A percentile compares a stretch with the other conserved stretches of the same genome.
These are phyloP conservation scores for Panagrolaimus sp. DNA, from an alignment of 1,140 invertebrate species.

Conservation along the genomic window DNA sequence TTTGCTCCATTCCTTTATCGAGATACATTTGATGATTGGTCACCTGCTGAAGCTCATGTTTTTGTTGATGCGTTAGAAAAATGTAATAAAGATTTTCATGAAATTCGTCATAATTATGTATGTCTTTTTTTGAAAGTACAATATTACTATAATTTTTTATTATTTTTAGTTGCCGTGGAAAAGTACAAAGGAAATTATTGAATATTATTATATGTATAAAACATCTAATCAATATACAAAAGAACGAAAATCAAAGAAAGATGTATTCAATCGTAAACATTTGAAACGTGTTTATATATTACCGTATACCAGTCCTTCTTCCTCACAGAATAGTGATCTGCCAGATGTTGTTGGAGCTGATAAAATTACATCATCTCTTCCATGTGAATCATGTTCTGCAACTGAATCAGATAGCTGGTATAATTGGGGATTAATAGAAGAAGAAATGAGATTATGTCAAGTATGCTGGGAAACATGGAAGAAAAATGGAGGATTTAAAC, in stretches of 20 bases:
- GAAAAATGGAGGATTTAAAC: constrained; percentile 91
- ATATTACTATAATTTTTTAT: no score
- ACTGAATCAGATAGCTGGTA: constrained; percentile 83
- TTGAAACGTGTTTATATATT: constrained; percentile 94
- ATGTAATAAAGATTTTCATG: constrained; percentile 98
- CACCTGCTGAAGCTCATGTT: constrained; percentile 92
- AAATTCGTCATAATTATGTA: constrained; percentile 87
- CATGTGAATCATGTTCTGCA: constrained; percentile 39
- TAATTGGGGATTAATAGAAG: constrained; percentile 80
- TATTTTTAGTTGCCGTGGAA: constrained; percentile 79
- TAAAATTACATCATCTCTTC: constrained; percentile 19
- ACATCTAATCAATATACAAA: constrained; percentile 76
- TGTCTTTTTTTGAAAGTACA: no score
- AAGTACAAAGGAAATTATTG: constrained; percentile 93
- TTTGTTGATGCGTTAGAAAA: constrained; percentile 97
- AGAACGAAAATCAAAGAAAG: constrained; percentile 83
- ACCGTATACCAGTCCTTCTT: constrained; percentile 71
- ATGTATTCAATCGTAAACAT: constrained; percentile 88
- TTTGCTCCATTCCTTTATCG: constrained; percentile 82
- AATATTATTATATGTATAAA: constrained; percentile 99
- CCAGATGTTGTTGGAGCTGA: constrained; percentile 13
- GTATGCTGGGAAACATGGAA: constrained; percentile 96
- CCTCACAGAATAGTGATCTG: constrained; percentile 26
- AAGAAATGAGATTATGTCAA: constrained; percentile 82
- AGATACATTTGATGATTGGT: constrained; percentile 99